These are phyloP conservation scores for Apis cerana DNA, from an alignment of 1,140 invertebrate genomes.

Conservation along the genomic window DNA sequence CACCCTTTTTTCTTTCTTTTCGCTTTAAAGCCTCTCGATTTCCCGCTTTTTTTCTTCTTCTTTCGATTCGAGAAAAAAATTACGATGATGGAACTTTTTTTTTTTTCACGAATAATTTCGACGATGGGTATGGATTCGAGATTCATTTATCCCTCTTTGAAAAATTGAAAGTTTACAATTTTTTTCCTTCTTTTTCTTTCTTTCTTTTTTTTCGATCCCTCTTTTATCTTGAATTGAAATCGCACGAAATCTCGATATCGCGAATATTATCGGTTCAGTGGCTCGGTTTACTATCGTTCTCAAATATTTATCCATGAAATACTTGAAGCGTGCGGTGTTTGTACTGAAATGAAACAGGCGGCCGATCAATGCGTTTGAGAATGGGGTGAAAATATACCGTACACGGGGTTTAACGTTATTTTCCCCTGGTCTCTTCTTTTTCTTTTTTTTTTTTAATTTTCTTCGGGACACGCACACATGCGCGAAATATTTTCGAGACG, in stretches of 20 bases:
- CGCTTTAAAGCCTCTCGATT: slow-evolving; percentile 10
- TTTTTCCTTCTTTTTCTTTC: background rate
- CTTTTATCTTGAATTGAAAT: background rate
- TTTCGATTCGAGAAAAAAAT: background rate
- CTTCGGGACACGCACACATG: too few relatives aligned
- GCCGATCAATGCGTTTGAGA: background rate
- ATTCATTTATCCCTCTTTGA: too few relatives aligned
- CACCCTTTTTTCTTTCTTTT: background rate
- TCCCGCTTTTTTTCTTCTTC: background rate
- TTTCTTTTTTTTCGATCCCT: background rate
- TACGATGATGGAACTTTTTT: background rate
- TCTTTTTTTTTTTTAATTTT: background rate
- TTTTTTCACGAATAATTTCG: too few relatives aligned
- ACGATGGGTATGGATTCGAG: too few relatives aligned
- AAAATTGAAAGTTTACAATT: too few relatives aligned
- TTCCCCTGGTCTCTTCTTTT: background rate
- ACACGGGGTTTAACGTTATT: background rate
- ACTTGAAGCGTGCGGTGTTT: background rate
- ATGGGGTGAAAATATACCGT: background rate
- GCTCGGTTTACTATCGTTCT: background rate
- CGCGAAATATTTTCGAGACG: background rate
- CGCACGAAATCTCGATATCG: background rate
- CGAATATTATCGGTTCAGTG: background rate
- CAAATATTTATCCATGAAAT: background rate
- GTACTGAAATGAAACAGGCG: background rate